Evolutionary conservation across 64 coral and sea anemone species (phyloP), one percentile per base, ranked within the genome.

Genomic region (Anthopleura sola): DNA sequence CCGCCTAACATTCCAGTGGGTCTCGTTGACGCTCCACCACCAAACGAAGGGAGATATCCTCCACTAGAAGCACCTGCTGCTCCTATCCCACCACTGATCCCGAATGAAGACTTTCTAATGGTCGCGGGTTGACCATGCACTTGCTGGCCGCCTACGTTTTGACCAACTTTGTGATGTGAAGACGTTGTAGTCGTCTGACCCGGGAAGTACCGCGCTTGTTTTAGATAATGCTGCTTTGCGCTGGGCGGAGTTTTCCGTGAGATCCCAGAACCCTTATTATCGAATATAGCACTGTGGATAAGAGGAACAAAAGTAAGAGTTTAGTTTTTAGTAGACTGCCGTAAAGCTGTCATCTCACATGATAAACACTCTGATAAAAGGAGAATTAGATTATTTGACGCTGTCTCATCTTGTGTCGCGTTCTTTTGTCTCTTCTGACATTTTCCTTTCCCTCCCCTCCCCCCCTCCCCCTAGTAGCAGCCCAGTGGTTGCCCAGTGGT

Each of bases 171-270:
- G 26, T 75, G 88, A 53, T 93, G 86, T 48, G 58, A 21, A 5
- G 13, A 14, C 28, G 56, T 86, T 32, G 24, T 89, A 34, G 87
- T 87, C 5, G 81, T 90, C 77, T 94, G 92, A 60, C 97, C 97
- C 46, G 85, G 84, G n/a, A 95, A 95, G 49, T 99, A 99, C 40
- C 97, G 86, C 3, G 97, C 97, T 88, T 99, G 97, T 82, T 92
- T 91, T 87, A 94, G 92, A 34, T 99, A 99, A 78, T 99, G 97
- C 82, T 99, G 92, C 48, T 95, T 99, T 18, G 97, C 97, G 83
- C 97, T 99, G 23, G 97, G 89, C 17, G 97, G 97, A 5, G 93
- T 99, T 60, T 87, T 86, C 58, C 77, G 79, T 15, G 86, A 55
- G 10, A 91, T 40, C 24, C 75, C 89, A 1, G 89, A 86, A 15